Base-by-base conservation (phyloP, 2,113 vertebrate genomes). In the Panthera uncia region DNA sequence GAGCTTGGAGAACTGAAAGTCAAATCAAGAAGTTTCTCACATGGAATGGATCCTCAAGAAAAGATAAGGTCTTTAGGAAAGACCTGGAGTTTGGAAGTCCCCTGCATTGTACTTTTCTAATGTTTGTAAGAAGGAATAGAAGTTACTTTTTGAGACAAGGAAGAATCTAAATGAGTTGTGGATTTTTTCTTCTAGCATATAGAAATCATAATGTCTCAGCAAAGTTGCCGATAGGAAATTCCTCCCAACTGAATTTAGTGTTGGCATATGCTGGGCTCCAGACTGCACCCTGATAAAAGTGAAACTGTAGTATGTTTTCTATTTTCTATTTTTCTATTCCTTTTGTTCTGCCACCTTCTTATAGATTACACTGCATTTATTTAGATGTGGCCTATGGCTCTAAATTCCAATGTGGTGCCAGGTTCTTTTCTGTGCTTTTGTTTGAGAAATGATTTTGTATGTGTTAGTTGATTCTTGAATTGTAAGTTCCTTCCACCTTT, bases 401-500 rank as follows among this genome's bases (percentile, higher is more conserved):
- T 76, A 45, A 89, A 63, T 25, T 74, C 5, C 52, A 88, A 1
- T 55, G 23, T 48, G 55, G 23, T 52, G 86, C 23, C 78, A 48
- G 2, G 9, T 69, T 68, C 48, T 68, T 48, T 21, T 93, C 10
- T 57, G 25, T 41, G 7, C 25, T 83, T 91, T 96, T 68, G 3
- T 82, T 66, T 68, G 79, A 85, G 79, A 92, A 76, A 55, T 38
- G 11, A 65, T 94, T 89, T 93, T 97, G 12, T 38, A 69, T 73
- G 38, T 57, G 23, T 55, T 79, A 74, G 23, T 73, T 88, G 31
- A 84, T 48, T 48, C 8, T 52, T 16, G 11, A 63, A 50, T 48
- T 89, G 12, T 18, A 68, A 52, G 50, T 76, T 78, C 78, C 55
- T 80, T 94, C 16, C 21, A 38, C 19, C 27, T 95, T 89, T 36